Conservation (phyloP, 2,113 vertebrate genomes). For the Rhinolophus ferrumequinum region DNA sequence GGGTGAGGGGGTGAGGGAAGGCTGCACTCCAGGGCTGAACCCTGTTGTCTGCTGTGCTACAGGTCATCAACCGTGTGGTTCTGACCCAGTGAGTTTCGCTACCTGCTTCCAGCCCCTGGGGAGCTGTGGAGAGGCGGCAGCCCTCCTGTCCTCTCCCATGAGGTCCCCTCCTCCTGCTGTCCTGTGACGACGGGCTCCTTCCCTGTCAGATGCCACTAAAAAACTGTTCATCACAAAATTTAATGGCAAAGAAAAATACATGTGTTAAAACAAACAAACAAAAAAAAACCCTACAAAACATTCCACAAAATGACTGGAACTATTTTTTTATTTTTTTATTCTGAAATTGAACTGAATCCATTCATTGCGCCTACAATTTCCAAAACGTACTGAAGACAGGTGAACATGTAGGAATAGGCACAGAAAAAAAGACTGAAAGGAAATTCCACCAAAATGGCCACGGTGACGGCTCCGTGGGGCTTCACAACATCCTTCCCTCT, state of each 20-base stretch:
- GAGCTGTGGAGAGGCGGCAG: accelerated
- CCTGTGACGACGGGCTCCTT: neutral
- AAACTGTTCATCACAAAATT: too few species aligned
- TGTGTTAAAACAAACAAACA: too few species aligned
- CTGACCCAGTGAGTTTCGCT: neutral
- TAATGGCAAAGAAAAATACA: neutral
- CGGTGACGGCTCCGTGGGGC: accelerated
- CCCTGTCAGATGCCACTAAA: neutral
- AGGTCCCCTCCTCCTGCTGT: neutral
- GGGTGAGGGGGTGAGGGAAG: too few species aligned
- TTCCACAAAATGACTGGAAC: neutral
- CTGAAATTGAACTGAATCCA: too few species aligned
- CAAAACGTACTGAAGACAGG: neutral
- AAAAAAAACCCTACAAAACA: neutral
- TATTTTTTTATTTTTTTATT: neutral
- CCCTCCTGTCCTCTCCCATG: neutral
- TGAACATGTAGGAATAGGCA: neutral
- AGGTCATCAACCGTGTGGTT: neutral
- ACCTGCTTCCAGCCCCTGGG: accelerated
- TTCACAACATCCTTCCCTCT: neutral
- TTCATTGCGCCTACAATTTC: neutral
- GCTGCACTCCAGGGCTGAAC: neutral
- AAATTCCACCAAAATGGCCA: accelerated
- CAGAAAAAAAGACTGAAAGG: neutral
- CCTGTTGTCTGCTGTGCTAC: neutral